phyloP scores from a whole-genome alignment of 2,888 invertebrate species.

The Metacarcinus magister region DNA sequence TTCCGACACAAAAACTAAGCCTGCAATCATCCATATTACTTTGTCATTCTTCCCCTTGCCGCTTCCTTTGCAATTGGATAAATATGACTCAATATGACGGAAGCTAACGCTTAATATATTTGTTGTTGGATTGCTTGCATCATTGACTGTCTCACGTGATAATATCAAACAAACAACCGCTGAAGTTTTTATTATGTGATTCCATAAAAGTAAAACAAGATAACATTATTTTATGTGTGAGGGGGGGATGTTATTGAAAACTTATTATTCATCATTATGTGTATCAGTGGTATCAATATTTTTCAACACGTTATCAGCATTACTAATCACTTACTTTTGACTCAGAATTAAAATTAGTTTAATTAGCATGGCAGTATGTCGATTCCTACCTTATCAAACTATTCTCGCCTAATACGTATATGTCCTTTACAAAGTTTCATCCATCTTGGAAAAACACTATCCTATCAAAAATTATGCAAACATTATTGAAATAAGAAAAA shows the following conservation, averaged over 20 bases:
- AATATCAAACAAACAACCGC: not conserved
- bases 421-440: too few species aligned
- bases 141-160: not conserved
- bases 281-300: not conserved
- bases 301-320: not conserved
- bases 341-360: not conserved
- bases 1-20: too few species aligned
- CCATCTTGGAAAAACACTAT: too few species aligned
- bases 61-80: too few species aligned
- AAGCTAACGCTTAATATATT: too few species aligned
- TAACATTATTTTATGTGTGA: not conserved
- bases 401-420: not conserved
- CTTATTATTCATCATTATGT: not conserved
- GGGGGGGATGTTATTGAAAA: not conserved
- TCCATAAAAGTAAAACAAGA: not conserved
- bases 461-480: too few species aligned
- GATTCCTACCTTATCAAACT: not conserved
- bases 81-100: too few species aligned
- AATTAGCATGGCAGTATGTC: not conserved
- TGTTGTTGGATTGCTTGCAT: not conserved
- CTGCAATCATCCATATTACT: too few species aligned
- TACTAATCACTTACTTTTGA: not conserved
- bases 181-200: not conserved
- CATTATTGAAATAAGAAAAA: too few species aligned
- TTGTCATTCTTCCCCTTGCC: too few species aligned